Conservation (phyloP, 2,113 vertebrate species). For the Notarius quadriscutis region DNA sequence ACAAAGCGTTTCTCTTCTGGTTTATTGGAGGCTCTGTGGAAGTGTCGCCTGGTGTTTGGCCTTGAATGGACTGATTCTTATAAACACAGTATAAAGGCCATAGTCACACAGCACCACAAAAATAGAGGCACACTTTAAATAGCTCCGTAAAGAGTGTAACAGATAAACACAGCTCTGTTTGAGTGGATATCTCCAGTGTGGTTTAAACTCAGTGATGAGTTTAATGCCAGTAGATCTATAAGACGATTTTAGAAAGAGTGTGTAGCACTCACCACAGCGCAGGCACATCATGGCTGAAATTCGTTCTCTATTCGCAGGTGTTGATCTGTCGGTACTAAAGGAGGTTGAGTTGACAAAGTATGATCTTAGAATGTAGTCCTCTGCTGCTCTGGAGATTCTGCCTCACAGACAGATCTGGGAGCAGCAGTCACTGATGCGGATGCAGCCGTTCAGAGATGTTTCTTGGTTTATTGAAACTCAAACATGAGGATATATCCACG, state of each 20-base stretch:
- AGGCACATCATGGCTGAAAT: too few relatives aligned
- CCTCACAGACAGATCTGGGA: too few relatives aligned
- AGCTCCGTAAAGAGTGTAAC: background rate
- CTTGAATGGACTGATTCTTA: background rate
- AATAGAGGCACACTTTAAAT: background rate
- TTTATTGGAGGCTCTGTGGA: background rate
- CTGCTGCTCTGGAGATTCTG: too few relatives aligned
- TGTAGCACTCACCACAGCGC: background rate
- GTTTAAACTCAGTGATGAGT: too few relatives aligned
- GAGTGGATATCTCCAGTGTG: background rate
- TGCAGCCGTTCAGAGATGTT: too few relatives aligned
- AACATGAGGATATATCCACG: too few relatives aligned
- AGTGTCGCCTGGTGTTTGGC: background rate
- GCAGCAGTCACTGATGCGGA: too few relatives aligned
- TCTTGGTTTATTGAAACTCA: too few relatives aligned
- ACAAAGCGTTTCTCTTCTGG: background rate
- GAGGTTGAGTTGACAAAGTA: too few relatives aligned
- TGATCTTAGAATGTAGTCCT: too few relatives aligned
- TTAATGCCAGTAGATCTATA: background rate
- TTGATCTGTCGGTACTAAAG: too few relatives aligned
- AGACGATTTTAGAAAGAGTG: background rate
- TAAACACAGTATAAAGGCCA: background rate
- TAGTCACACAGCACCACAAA: background rate
- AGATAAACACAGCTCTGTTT: background rate
- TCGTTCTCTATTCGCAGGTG: too few relatives aligned